Evolutionary conservation across 2,797 vertebrate genomes (phyloP), one percentile per base, ranked within the genome.

Genomic region (Melanotaenia trifasciata): DNA sequence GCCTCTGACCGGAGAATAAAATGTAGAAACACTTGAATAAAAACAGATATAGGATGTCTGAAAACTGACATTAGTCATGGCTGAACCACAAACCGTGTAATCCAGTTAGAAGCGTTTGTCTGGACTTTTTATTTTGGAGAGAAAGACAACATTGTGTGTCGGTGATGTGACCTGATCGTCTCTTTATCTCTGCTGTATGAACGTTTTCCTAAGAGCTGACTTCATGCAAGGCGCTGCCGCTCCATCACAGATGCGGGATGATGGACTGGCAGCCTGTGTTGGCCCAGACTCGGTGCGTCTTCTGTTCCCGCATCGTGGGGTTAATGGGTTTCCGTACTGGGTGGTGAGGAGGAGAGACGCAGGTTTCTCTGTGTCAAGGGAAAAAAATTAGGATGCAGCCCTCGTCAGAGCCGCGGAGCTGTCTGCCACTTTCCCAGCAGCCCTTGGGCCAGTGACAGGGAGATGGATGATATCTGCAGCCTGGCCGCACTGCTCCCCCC

Each of bases 381-480:
- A 73, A 24, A 33, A 32, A 83, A 93, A 95, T 97, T 96, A 94
- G 95, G 96, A 97, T 98, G 96, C 97, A 94, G 95, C 92, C 94
- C 95, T 95, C 92, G 93, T 94, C 91, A 91, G 94, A 90, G 93
- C 85, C 86, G 91, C 89, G 92, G 93, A 94, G 93, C 91, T 94
- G 96, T 96, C 96, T 97, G 95, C 95, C 94, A 95, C 95, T 95
- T 95, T 89, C 95, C 96, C 95, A 96, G 95, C 95, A 96, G 96
- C 93, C 94, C 94, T 89, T 91, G 93, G 93, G 95, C 93, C 83
- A 91, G 94, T 97, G 97, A 97, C 97, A 98, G 95, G 89, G 96
- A 98, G 97, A 99, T 97, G 96, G 96, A 98, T 98, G 96, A 94
- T 95, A 96, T 95, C 95, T 94, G 95, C 95, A 96, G 95, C 92